A percentile compares a stretch with the other conserved stretches of the same genome.
phyloP scores from a whole-genome alignment of 2,797 vertebrate genomes.

The Chaetophractus vellerosus region DNA sequence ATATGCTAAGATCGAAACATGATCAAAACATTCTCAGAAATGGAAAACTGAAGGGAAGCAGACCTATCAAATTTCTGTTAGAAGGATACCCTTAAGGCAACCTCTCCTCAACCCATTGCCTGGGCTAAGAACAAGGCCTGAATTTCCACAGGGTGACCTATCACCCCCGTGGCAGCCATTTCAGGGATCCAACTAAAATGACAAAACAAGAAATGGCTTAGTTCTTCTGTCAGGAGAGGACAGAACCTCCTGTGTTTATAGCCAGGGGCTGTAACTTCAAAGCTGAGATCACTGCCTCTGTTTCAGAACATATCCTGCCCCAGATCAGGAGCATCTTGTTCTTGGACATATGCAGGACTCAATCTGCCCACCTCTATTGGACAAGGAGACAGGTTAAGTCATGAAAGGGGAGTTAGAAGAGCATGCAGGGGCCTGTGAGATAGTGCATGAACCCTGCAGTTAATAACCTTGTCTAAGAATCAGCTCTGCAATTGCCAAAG shows the following conservation, averaged over 20 bases:
- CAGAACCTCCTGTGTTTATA: not conserved
- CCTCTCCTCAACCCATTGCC: not conserved
- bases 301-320: not conserved
- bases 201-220: not conserved
- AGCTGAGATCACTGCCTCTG: not conserved
- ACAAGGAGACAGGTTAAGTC: not conserved
- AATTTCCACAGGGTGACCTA: not conserved
- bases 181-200: not conserved
- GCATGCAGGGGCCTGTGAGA: not conserved
- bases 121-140: not conserved
- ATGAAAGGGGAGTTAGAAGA: not conserved
- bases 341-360: not conserved
- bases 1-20: not conserved
- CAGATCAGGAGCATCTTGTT: not conserved
- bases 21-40: constrained; percentile 51
- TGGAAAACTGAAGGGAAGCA: not conserved
- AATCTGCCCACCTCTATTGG: not conserved
- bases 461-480: not conserved
- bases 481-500: not conserved
- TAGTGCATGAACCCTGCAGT: not conserved
- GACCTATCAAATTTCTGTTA: not conserved
- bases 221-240: not conserved
- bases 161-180: not conserved
- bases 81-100: not conserved
- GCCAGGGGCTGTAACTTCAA: not conserved